Conservation (phyloP, 2,888 invertebrate species). For the Congeria kusceri region DNA sequence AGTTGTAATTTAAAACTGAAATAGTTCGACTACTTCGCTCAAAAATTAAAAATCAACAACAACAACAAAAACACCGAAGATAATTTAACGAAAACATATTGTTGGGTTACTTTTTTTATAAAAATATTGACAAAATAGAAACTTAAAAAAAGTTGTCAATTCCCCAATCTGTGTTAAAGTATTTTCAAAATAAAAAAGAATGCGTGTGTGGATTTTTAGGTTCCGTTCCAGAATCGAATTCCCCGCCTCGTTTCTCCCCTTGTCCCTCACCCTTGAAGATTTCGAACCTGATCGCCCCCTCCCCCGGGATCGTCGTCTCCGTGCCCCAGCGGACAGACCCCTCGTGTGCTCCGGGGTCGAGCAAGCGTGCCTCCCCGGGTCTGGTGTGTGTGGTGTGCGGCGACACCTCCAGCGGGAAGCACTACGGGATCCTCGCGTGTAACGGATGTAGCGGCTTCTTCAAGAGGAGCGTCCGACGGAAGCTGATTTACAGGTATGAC, state of each 20-base stretch:
- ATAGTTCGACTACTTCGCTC: too few species aligned
- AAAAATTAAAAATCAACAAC: too few species aligned
- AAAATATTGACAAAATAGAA: too few species aligned
- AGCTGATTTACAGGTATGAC: conserved; percentile 96
- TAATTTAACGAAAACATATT: too few species aligned
- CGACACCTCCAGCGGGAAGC: conserved; percentile 98
- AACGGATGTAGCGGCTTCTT: conserved; percentile 99
- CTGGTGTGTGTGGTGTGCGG: conserved; percentile 97
- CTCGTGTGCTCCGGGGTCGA: conserved; percentile 59
- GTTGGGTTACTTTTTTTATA: too few species aligned
- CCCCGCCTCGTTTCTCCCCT: conserved; percentile 37
- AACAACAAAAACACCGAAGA: too few species aligned
- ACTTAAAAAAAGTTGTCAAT: too few species aligned
- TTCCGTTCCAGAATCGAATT: background rate
- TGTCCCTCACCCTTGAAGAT: conserved; percentile 63
- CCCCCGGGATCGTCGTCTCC: conserved; percentile 66
- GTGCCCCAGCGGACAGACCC: conserved; percentile 58
- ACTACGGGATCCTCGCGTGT: conserved; percentile 98
- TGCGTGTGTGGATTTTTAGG: background rate
- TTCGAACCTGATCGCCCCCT: conserved; percentile 55
- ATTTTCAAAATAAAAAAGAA: too few species aligned
- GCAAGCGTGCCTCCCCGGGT: conserved; percentile 87
- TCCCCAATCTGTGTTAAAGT: too few species aligned
- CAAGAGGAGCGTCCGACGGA: conserved; percentile 97
- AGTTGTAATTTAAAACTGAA: too few species aligned